Evolutionary conservation across 2,113 vertebrate genomes (phyloP), one percentile per base, ranked within the genome.

Genomic region (Glaucidium brasilianum): DNA sequence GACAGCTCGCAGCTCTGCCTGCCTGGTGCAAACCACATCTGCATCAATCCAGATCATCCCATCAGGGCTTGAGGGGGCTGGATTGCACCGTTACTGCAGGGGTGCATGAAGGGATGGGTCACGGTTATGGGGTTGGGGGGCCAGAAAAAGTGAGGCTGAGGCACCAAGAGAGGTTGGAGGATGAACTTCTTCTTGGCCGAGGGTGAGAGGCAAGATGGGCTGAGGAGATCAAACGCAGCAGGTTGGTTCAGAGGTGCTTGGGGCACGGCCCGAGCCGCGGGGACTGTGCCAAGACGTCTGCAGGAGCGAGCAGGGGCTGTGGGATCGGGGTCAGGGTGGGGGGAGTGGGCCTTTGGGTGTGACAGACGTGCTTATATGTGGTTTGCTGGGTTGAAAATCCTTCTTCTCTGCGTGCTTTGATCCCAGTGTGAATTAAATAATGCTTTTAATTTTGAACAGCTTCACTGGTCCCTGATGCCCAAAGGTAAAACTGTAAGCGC

Each of bases 381-480:
- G 93, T 91, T 95, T 89, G 76, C 83, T 85, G 93, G 45, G 53
- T 79, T 86, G 72, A 81, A 88, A 94, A 92, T n/a, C 94, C 76
- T 88, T 27, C 77, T 83, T 67, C 89, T 92, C 86, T 27, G 22
- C 9, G 0, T 50, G 84, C 96, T 96, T 96, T 96, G 96, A 96
- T 96, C 95, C 89, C 64, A 22, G 68, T 85, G 91, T 78, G 93
- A 95, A 95, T 92, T 95, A 91, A 96, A 56, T 78, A 63, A 87
- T 7, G 26, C 91, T 95, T 95, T 91, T 91, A 62, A 96, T 96
- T 94, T 92, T 59, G 67, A 96, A 85, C 89, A 94, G 91, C 93
- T 96, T 94, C 8, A 0, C 95, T 45, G 84, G 80, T 85, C 91
- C 84, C 80, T 23, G 76, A 60, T 91, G 95, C 91, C 96, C 45